Conservation (phyloP, 35 echinoderm and acorn worm genomes). For the Apostichopus japonicus region DNA sequence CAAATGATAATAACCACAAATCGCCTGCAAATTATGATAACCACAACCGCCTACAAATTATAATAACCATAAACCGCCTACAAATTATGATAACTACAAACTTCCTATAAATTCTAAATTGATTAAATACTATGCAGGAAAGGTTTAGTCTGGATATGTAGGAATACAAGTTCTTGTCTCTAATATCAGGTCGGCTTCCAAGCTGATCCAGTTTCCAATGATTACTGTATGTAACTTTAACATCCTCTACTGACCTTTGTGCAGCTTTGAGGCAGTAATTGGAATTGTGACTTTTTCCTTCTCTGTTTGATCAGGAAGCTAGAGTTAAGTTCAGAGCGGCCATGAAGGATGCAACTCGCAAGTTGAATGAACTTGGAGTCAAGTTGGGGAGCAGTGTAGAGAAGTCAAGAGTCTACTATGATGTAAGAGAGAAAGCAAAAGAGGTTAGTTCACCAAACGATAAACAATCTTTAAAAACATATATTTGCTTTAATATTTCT, state of each 20-base stretch:
- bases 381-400: slow-evolving; percentile 85
- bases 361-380: slow-evolving; percentile 72
- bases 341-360: slow-evolving; percentile 80
- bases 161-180: too few relatives aligned
- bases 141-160: too few relatives aligned
- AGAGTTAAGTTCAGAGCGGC: slow-evolving; percentile 77
- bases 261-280: neutral
- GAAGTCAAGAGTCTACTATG: slow-evolving; percentile 89
- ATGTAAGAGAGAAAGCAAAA: slow-evolving; percentile 77
- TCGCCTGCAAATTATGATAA: too few relatives aligned
- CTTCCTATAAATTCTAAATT: too few relatives aligned
- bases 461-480: neutral
- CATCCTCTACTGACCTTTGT: neutral
- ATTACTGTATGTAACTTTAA: neutral
- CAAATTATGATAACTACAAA: too few relatives aligned
- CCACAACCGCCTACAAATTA: too few relatives aligned
- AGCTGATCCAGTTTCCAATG: neutral
- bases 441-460: slow-evolving; percentile 54
- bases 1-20: too few relatives aligned
- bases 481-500: neutral
- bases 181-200: neutral
- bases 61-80: too few relatives aligned
- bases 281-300: neutral
- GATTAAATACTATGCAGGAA: too few relatives aligned
- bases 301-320: slow-evolving; percentile 61